Percentiles rank a stretch among this genome's conserved stretches.
Conservation (phyloP, 2,888 invertebrate species). For the Drosophila borealis region DNA sequence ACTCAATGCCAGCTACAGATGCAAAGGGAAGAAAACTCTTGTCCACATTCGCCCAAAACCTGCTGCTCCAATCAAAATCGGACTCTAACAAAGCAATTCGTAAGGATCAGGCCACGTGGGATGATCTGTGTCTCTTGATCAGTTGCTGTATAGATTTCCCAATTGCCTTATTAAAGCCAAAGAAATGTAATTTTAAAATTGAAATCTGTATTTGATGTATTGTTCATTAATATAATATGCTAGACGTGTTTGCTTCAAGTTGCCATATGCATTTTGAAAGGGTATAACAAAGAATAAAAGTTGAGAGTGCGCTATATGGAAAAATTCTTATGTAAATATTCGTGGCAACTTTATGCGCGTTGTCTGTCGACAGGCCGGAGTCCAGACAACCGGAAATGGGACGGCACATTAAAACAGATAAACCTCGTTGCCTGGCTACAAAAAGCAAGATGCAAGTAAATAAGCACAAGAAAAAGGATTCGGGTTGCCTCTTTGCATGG, state of each 20-base stretch:
- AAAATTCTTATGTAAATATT: slow-evolving; percentile 66
- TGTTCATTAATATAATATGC: not conserved
- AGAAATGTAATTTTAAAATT: too few relatives aligned
- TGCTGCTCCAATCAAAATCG: too few relatives aligned
- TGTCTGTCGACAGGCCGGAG: slow-evolving; percentile 25
- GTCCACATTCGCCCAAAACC: too few relatives aligned
- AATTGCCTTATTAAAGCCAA: not conserved
- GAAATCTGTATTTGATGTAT: too few relatives aligned
- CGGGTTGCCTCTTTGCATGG: slow-evolving; percentile 18
- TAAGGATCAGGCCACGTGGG: too few relatives aligned
- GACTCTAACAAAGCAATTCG: too few relatives aligned
- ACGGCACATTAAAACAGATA: slow-evolving; percentile 48
- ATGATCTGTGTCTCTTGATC: too few relatives aligned
- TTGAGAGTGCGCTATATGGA: slow-evolving; percentile 40
- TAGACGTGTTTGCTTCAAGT: slow-evolving; percentile 16
- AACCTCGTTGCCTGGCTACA: slow-evolving; percentile 3
- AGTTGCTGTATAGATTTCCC: too few relatives aligned
- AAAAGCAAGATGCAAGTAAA: slow-evolving; percentile 41
- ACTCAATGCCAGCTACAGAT: too few relatives aligned
- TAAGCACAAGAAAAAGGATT: slow-evolving; percentile 35
- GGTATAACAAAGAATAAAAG: slow-evolving; percentile 38
- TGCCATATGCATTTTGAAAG: slow-evolving; percentile 23
- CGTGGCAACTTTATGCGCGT: slow-evolving; percentile 53
- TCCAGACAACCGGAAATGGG: slow-evolving; percentile 52
- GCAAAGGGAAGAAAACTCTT: too few relatives aligned